Percentiles rank a stretch among this genome's conserved stretches.
Evolutionary conservation across 30 jellyfish, hydroid and myxozoan species (phyloP).

Genomic region (Turritopsis dohrnii): DNA sequence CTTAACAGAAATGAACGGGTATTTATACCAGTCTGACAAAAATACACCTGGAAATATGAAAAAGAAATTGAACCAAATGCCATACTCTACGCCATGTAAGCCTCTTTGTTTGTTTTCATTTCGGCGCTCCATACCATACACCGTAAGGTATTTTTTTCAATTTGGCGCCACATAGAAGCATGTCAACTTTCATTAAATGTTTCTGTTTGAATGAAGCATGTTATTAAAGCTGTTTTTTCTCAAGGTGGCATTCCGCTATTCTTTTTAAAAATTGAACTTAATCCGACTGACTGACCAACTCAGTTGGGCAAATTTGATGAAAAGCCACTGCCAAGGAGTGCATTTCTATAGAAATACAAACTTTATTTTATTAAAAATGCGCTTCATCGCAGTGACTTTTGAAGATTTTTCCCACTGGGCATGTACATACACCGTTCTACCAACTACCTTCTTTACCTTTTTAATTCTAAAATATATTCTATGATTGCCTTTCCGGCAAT

Average conservation of each 20-base stretch:
- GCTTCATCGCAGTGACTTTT: too few relatives aligned
- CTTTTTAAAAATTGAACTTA: too few relatives aligned
- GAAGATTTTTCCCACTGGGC: too few relatives aligned
- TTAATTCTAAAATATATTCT: too few relatives aligned
- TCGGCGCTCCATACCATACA: not conserved
- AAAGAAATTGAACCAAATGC: not conserved
- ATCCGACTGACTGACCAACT: too few relatives aligned
- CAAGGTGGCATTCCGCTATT: not conserved
- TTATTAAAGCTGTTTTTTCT: not conserved
- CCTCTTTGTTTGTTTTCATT: not conserved
- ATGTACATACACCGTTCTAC: too few relatives aligned
- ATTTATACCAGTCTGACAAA: not conserved
- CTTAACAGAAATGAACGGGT: not conserved
- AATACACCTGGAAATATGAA: not conserved
- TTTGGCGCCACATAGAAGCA: not conserved
- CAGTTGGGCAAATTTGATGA: too few relatives aligned
- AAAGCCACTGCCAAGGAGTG: too few relatives aligned
- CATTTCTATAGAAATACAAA: too few relatives aligned
- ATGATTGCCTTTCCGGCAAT: too few relatives aligned
- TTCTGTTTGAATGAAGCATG: not conserved
- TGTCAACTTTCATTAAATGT: not conserved
- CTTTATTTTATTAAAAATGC: too few relatives aligned
- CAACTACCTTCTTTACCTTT: too few relatives aligned
- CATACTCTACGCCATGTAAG: constrained; percentile 12
- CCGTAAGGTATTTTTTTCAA: not conserved